These are phyloP conservation scores for Paracanthobrama guichenoti DNA, from an alignment of 2,113 vertebrate species.

Conservation along the genomic window DNA sequence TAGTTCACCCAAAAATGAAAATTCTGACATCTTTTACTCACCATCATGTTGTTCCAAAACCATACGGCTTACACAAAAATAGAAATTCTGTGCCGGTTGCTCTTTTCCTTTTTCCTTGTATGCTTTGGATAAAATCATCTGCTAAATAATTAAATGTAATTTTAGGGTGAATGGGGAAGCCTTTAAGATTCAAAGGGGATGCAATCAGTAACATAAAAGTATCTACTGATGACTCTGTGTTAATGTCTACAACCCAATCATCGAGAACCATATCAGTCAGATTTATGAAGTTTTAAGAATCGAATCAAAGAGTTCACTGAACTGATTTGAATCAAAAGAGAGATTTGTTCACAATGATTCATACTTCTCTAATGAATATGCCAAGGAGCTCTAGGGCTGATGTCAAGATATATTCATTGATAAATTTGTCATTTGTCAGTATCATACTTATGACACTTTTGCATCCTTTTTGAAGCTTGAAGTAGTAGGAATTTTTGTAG, in stretches of 20 bases:
- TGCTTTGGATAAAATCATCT: too few relatives aligned
- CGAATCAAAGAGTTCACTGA: not conserved
- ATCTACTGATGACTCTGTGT: not conserved
- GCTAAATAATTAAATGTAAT: not conserved
- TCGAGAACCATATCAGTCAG: not conserved
- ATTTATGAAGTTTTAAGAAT: not conserved
- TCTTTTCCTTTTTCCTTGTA: not conserved
- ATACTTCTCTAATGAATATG: not conserved
- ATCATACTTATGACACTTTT: not conserved
- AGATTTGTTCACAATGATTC: not conserved
- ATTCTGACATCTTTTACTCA: constrained; percentile 14
- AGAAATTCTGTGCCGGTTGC: not conserved
- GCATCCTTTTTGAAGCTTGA: not conserved
- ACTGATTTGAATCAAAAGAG: not conserved
- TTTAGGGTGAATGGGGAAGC: not conserved
- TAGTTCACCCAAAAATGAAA: not conserved
- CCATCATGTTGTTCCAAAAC: constrained; percentile 3
- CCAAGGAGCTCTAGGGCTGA: not conserved
- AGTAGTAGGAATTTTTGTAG: not conserved
- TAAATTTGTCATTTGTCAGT: too few relatives aligned
- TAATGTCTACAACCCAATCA: not conserved
- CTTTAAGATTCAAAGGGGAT: not conserved
- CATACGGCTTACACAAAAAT: not conserved
- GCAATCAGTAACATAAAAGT: not conserved
- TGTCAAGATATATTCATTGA: not conserved